Base-by-base conservation (phyloP, 1,140 invertebrate species). In the Forficula auricularia region DNA sequence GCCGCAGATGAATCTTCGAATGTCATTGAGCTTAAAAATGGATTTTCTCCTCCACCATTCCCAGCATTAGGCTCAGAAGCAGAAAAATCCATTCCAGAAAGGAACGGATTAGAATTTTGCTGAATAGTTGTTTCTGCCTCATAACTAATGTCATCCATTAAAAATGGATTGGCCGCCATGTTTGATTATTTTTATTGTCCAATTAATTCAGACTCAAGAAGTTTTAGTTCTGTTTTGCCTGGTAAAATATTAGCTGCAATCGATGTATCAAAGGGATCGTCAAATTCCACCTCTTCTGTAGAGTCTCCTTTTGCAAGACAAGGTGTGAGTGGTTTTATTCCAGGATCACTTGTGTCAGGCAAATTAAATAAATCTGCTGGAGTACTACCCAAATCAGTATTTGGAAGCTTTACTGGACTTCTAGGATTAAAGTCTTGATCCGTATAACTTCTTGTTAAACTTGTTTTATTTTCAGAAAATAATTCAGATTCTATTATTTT, bases 221-320 rank as follows among this genome's bases (percentile, higher is more conserved):
- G 54, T 49, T 80, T 80, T 3, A 85, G 57, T 56, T 87, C 82
- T 3, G 79, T 74, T 54, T 75, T 77, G 1, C 82, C 81, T 2
- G 79, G 81, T 44, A 73, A 60, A 22, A 86, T 70, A 53, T 81
- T 78, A 38, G 62, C 66, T 1, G 79, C 79, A 48, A 79, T 77
- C 2, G 79, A 83, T 1, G 82, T 85, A 52, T 85, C 81, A 57
- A 85, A 85, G 0, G 82, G 82, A 66, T 85, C 57, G 30, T 61
- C 54, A 10, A 55, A 50, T 3, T 50, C 43, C 38, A 53, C 59
- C 15, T 57, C 54, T 3, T 20, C 2, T 2, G n/a, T 7, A 31
- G 14, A 22, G 9, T 40, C 42, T 1, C 14, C 40, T 10, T 37
- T 36, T 47, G 60, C 64, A 40, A 65, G 60, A 19, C 68, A 68